Conservation (phyloP, 2,888 invertebrate species). For the Ceramica pisi region DNA sequence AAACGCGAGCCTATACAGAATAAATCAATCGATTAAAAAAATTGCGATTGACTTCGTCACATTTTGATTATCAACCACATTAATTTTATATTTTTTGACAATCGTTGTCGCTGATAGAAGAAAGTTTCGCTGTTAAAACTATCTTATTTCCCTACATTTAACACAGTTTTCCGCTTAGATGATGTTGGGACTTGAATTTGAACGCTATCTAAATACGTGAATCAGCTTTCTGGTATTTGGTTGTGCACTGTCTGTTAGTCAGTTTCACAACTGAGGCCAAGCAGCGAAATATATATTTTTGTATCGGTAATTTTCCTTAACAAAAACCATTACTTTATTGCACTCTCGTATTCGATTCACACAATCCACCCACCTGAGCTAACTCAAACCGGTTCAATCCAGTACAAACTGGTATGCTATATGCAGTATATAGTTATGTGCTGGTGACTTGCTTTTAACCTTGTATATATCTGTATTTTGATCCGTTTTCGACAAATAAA, state of each 20-base stretch:
- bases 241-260: neutral
- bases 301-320: neutral
- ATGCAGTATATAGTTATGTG: slow-evolving; percentile 2
- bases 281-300: neutral
- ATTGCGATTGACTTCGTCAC: too few relatives aligned
- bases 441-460: slow-evolving; percentile 15
- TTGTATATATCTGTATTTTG: slow-evolving; percentile 25
- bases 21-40: too few relatives aligned
- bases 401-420: slow-evolving; percentile 50
- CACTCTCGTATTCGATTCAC: slow-evolving; percentile 2
- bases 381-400: slow-evolving; percentile 62
- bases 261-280: neutral
- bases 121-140: too few relatives aligned
- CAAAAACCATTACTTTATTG: neutral
- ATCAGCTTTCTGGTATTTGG: neutral
- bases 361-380: slow-evolving; percentile 9
- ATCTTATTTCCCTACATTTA: too few relatives aligned
- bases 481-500: slow-evolving; percentile 12
- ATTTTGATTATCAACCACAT: too few relatives aligned
- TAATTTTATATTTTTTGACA: too few relatives aligned
- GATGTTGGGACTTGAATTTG: too few relatives aligned
- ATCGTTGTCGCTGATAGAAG: too few relatives aligned
- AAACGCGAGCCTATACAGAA: too few relatives aligned
- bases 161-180: too few relatives aligned
- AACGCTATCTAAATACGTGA: too few relatives aligned